Evolutionary conservation across 2,113 vertebrate species (phyloP), one percentile per base, ranked within the genome.

Genomic region (Salvator merianae): DNA sequence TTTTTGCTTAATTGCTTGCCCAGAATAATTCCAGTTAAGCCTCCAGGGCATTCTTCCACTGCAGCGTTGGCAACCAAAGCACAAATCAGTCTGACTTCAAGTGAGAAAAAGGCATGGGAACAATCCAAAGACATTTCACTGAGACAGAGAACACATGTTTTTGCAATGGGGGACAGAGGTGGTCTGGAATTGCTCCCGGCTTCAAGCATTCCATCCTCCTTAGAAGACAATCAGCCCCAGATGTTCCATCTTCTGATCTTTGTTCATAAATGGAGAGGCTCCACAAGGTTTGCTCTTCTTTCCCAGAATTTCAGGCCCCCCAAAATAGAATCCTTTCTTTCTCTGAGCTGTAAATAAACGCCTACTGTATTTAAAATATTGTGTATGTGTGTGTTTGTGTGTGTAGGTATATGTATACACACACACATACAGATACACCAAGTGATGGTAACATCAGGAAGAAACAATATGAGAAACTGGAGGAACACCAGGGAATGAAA

Each of bases 221-320:
- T 68, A 0, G 26, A 81, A 68, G 68, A 59, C 93, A 91, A 93
- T 90, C 84, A 53, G 88, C 79, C 92, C 91, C 94, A 94, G 93
- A 94, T 94, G 94, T 85, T 91, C 84, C 14, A 0, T 30, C 55
- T 88, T 89, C 79, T 83, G 81, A 86, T 82, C 85, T 84, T 55
- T 83, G 86, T 83, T 83, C 87, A 90, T 91, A 47, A 72, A 62
- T 84, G 76, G 75, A 79, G 24, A 63, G 32, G 59, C 32, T 86
- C 73, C 13, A 0, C 16, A 32, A 87, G 85, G 82, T 71, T 82
- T 77, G 47, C 87, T 79, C 38, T 80, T 89, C 84, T 79, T 47
- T 26, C 50, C 71, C 81, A 50, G 77, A 30, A 3, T 0, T 55
- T 73, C 6, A 69, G 4, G 0, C 55, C 55, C 20, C 14, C 55